Percentiles rank a stretch among this genome's conserved stretches.
These are phyloP conservation scores for Halotydeus destructor DNA, from an alignment of 1,140 invertebrate species.

Conservation along the genomic window DNA sequence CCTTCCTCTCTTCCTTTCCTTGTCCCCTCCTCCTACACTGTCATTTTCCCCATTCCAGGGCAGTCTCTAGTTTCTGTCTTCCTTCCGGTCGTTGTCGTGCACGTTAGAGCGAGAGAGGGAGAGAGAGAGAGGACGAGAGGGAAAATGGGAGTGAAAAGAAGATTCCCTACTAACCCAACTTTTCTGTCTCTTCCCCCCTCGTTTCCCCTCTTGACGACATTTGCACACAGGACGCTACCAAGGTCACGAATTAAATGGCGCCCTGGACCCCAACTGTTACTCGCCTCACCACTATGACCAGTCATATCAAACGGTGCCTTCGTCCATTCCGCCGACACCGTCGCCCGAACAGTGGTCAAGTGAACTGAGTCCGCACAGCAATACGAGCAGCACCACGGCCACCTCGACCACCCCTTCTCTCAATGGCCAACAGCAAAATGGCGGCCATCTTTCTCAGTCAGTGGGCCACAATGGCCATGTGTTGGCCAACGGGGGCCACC, in stretches of 20 bases:
- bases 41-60: too few relatives aligned
- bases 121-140: too few relatives aligned
- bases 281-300: conserved; percentile 36
- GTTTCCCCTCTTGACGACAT: too few relatives aligned
- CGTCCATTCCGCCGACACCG: conserved; percentile 24
- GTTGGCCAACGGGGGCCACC: neutral
- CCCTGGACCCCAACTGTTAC: conserved; percentile 33
- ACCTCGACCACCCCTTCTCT: neutral
- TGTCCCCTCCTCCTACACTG: too few relatives aligned
- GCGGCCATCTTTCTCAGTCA: neutral
- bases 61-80: too few relatives aligned
- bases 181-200: too few relatives aligned
- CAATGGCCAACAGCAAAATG: neutral
- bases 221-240: conserved; percentile 13
- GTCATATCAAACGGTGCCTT: conserved; percentile 59
- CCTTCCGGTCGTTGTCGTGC: too few relatives aligned
- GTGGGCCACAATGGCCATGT: neutral
- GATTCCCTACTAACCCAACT: too few relatives aligned
- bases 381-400: neutral
- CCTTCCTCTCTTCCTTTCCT: too few relatives aligned
- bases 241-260: conserved; percentile 34
- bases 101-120: too few relatives aligned
- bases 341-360: conserved; percentile 24
- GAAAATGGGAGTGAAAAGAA: too few relatives aligned
- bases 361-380: conserved; percentile 15